These are phyloP conservation scores for crab-eating macaque (Macaca fascicularis) DNA, from an alignment of 2,113 vertebrate genomes.

Conservation along the genomic window DNA sequence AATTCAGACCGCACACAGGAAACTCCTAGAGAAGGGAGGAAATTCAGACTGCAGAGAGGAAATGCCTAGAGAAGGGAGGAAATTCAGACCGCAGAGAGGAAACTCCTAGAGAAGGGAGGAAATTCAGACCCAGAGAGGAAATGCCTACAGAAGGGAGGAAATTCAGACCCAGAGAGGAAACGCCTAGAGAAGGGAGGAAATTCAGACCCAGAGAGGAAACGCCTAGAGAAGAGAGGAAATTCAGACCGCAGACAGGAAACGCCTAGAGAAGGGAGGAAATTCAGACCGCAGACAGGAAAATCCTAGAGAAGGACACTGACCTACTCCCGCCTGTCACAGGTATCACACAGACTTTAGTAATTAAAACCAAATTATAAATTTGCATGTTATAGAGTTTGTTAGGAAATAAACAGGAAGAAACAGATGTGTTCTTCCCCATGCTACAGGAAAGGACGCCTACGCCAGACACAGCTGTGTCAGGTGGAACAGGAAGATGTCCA, in stretches of 20 bases:
- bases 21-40: too few species aligned
- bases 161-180: too few species aligned
- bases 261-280: too few species aligned
- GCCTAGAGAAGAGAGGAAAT: too few species aligned
- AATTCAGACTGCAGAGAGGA: too few species aligned
- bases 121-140: too few species aligned
- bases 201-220: too few species aligned
- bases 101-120: fast-evolving
- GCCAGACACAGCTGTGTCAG: fast-evolving
- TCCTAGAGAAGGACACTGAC: fast-evolving
- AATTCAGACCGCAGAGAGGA: fast-evolving
- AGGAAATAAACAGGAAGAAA: neutral
- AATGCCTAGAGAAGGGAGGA: too few species aligned
- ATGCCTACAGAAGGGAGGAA: too few species aligned
- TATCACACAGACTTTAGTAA: fast-evolving
- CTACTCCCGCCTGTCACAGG: fast-evolving
- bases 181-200: too few species aligned
- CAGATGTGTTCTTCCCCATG: fast-evolving
- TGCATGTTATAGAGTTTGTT: fast-evolving
- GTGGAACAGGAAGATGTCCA: neutral
- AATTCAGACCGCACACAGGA: fast-evolving
- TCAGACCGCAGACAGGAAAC: too few species aligned
- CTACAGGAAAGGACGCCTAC: neutral
- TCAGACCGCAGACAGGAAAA: too few species aligned
- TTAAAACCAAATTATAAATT: fast-evolving